These are phyloP conservation scores for Heliconius ethilla DNA, from an alignment of 2,888 invertebrate species.

Conservation along the genomic window DNA sequence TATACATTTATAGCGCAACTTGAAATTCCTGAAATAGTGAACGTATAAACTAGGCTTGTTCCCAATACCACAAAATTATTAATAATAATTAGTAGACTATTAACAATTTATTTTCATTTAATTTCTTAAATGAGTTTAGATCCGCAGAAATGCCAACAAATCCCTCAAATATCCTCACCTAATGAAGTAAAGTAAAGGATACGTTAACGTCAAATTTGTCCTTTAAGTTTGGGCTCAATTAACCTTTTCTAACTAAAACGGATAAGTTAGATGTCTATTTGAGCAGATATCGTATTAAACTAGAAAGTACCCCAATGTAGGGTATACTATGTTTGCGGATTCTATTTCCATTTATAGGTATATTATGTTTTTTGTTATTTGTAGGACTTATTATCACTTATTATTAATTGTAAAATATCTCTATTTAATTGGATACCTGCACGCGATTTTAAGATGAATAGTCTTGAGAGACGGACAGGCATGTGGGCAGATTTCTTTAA, in stretches of 20 bases:
- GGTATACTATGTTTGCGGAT: not conserved
- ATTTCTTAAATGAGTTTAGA: not conserved
- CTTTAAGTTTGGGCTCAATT: not conserved
- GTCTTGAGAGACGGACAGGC: no score
- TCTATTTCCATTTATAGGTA: not conserved
- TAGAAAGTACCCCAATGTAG: not conserved
- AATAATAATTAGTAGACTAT: not conserved
- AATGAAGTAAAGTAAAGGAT: constrained; percentile 1
- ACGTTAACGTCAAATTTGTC: not conserved
- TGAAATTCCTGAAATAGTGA: not conserved
- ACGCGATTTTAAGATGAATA: no score
- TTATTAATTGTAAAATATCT: no score
- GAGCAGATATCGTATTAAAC: not conserved
- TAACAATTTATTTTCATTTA: not conserved
- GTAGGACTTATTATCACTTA: no score
- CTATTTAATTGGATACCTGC: no score
- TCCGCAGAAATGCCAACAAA: not conserved
- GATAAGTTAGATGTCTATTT: not conserved
- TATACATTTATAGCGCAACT: not conserved
- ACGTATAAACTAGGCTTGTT: not conserved
- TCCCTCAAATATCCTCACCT: not conserved
- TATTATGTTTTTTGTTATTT: not conserved
- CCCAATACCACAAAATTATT: not conserved
- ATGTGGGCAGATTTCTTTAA: no score
- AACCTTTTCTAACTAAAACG: constrained; percentile 15